A percentile compares a stretch with the other conserved stretches of the same genome.
phyloP scores from a whole-genome alignment of 2,888 invertebrate genomes.

The Philaethria dido region DNA sequence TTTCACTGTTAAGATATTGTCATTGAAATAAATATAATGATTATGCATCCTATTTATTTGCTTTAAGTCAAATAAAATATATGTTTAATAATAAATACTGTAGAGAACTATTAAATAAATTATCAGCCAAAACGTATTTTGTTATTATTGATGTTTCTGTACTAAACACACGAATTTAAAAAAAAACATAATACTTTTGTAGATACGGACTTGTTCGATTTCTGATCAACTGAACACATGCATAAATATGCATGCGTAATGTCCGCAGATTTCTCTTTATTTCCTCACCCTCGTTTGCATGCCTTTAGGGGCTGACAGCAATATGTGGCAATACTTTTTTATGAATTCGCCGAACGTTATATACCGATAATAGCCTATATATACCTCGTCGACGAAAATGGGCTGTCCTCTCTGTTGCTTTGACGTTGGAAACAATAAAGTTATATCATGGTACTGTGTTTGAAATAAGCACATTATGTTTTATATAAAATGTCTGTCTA shows the following conservation, averaged over 20 bases:
- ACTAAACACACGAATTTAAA: not conserved
- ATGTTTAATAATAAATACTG: no score
- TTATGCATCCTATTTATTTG: no score
- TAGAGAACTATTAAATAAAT: no score
- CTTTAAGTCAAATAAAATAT: no score
- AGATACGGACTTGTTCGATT: not conserved
- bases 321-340: slow-evolving; percentile 10
- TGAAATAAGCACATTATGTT: not conserved
- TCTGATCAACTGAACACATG: not conserved
- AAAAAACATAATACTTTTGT: not conserved
- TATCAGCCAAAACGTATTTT: no score
- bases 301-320: slow-evolving; percentile 15
- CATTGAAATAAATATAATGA: not conserved
- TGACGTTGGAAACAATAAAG: slow-evolving; percentile 5
- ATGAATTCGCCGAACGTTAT: slow-evolving; percentile 8
- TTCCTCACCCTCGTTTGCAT: slow-evolving; percentile 36
- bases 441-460: not conserved
- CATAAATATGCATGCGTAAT: slow-evolving; percentile 19
- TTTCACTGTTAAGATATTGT: slow-evolving; percentile 6
- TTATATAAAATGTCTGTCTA: not conserved
- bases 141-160: no score
- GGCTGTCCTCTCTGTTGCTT: not conserved
- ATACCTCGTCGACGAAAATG: not conserved
- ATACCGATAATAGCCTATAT: not conserved
- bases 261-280: slow-evolving; percentile 36